Base-by-base conservation (phyloP, 2,797 vertebrate genomes). In the Phoebastria nigripes region DNA sequence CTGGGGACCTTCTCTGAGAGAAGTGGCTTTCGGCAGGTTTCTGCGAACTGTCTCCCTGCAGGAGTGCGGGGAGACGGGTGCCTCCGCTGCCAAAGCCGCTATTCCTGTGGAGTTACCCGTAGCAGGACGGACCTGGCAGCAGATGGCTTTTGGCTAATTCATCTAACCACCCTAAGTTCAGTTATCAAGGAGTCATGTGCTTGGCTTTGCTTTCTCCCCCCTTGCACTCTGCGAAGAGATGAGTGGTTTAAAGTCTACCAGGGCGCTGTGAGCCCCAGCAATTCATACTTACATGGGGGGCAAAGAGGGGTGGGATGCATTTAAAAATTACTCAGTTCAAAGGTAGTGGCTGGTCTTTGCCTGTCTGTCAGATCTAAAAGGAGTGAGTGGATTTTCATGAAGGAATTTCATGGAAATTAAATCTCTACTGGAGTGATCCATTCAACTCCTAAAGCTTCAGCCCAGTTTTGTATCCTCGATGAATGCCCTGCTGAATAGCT, bases 341-440 rank as follows among this genome's bases (percentile, higher is more conserved):
- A 96, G 90, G 91, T 87, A 84, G 86, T 93, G 91, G 77, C 89
- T 66, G 52, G 70, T 65, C 82, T 96, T 79, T 70, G 96, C 76
- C 65, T 80, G 89, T 76, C 94, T 74, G 82, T 94, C 95, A 94
- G 91, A 87, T 91, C 85, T 95, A 24, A 94, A 71, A 67, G 90
- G 67, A 95, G 84, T 62, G 93, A 95, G 94, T 95, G 85, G 82
- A 84, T 90, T 97, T 96, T 95, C 90, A 90, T 42, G 91, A 70
- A 94, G 94, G 95, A 96, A 96, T 96, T 96, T 97, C 93, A 96
- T 93, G 96, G 94, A 96, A 96, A 97, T 96, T 96, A 97, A 94
- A 87, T 92, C 96, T 93, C 91, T 84, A 90, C 95, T 96, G 96
- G 93, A 95, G 82, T 8, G 63, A 93, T 73, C 90, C 90, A 95